phyloP scores from a whole-genome alignment of 2,113 vertebrate genomes.

The Rhinopomastus cyanomelas region DNA sequence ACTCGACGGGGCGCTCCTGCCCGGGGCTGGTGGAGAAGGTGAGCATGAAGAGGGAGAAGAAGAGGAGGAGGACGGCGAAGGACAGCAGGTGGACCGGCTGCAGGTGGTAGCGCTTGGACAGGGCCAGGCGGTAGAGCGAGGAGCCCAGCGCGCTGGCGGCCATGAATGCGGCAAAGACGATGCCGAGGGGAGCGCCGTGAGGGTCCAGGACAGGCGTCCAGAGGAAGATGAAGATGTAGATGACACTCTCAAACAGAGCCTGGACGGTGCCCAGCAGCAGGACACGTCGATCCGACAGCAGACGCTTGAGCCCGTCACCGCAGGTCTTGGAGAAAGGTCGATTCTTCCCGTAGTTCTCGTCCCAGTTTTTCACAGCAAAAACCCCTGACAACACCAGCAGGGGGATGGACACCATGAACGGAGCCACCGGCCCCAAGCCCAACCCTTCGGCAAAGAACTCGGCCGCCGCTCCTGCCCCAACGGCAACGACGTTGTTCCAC shows the following conservation, averaged over 20 bases:
- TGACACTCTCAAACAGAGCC: slow-evolving; percentile 91
- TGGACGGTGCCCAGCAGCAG: slow-evolving; percentile 88
- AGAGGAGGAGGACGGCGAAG: slow-evolving; percentile 86
- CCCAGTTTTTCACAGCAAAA: slow-evolving; percentile 85
- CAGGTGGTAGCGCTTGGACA: slow-evolving; percentile 84
- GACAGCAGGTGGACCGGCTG: slow-evolving; percentile 89
- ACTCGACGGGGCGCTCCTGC: slow-evolving; percentile 85
- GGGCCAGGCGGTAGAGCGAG: slow-evolving; percentile 84
- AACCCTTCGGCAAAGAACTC: slow-evolving; percentile 87
- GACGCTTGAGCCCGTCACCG: slow-evolving; percentile 83
- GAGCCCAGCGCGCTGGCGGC: slow-evolving; percentile 89
- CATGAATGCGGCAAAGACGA: slow-evolving; percentile 92
- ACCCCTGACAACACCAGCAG: slow-evolving; percentile 79
- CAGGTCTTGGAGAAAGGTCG: slow-evolving; percentile 79
- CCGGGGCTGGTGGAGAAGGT: slow-evolving; percentile 88
- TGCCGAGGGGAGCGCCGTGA: slow-evolving; percentile 86
- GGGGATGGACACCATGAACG: slow-evolving; percentile 88
- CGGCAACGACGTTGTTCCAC: slow-evolving; percentile 88
- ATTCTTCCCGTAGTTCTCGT: slow-evolving; percentile 79
- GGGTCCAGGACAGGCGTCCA: slow-evolving; percentile 94
- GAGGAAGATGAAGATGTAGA: slow-evolving; percentile 94
- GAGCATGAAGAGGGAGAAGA: slow-evolving; percentile 93
- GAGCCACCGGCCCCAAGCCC: slow-evolving; percentile 87
- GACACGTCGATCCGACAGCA: slow-evolving; percentile 86
- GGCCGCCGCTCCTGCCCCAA: slow-evolving; percentile 85